Evolutionary conservation across 2,113 vertebrate genomes (phyloP), one percentile per base, ranked within the genome.

Genomic region (Hippocampus comes): DNA sequence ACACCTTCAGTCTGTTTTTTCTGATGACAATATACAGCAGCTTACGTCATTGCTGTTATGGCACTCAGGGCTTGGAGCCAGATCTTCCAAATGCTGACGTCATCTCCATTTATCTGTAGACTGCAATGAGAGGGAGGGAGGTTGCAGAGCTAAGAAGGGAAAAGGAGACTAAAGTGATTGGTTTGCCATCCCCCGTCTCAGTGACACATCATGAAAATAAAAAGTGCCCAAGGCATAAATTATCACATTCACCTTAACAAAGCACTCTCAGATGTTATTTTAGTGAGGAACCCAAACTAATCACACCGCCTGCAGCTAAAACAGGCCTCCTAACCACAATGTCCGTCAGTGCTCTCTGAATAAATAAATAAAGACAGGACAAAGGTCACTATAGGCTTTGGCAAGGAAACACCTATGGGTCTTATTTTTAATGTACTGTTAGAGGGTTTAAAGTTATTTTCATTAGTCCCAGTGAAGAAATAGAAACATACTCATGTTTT

Each of bases 201-300:
- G 84, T 93, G 91, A 93, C 90, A 91, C 92, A 91, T 91, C 89
- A 88, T 86, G 87, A 92, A 93, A 91, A 92, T 90, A 90, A 88
- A 66, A 93, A 91, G 87, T 84, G 81, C 78, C 63, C 38, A 70
- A 88, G 80, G 84, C 90, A 88, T 90, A 89, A 91, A 92, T 93
- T 85, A 93, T 92, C 90, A 88, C 90, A 76, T 93, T 88, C 89
- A 93, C 92, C 92, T 93, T 92, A 84, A 67, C 81, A 82, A 82
- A 89, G 90, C 89, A 87, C 90, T 87, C 87, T 89, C 82, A 75
- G 64, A 82, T 92, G 90, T 93, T 92, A 88, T 92, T 93, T 84
- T 89, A 90, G 89, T 84, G 84, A 80, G 49, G 75, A 66, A 70
- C 89, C 90, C 93, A 92, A 87, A 91, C 89, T 91, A 86, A 78